These are phyloP conservation scores for Anthrax anthrax DNA, from an alignment of 2,888 invertebrate genomes.

Conservation along the genomic window DNA sequence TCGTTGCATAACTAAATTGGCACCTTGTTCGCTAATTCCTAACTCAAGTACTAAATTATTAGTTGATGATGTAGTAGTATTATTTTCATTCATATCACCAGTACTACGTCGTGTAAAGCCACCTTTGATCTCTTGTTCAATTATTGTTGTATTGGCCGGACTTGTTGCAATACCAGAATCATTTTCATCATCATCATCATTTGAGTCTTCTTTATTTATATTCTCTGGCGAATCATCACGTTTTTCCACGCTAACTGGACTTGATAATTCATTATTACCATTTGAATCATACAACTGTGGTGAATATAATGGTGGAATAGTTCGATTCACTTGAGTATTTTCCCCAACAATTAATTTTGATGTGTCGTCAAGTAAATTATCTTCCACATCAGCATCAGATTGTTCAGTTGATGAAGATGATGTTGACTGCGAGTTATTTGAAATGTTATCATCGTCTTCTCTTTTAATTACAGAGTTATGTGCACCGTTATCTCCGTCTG, in stretches of 20 bases:
- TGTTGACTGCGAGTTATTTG: conserved; percentile 24
- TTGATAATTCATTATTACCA: conserved; percentile 24
- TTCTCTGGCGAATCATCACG: conserved; percentile 42
- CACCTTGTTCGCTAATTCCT: conserved; percentile 29
- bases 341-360: conserved; percentile 18
- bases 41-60: conserved; percentile 23
- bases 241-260: conserved; percentile 34
- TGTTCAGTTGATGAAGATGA: conserved; percentile 45
- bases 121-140: conserved; percentile 5
- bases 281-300: conserved; percentile 21
- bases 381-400: conserved; percentile 70
- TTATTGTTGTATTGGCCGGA: conserved; percentile 23
- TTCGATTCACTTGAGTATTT: conserved; percentile 15
- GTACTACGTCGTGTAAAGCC: conserved; percentile 10
- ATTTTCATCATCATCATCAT: conserved; percentile 38
- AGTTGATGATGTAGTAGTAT: not conserved
- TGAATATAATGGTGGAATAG: conserved; percentile 1
- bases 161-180: conserved; percentile 34
- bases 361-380: conserved; percentile 50
- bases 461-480: conserved; percentile 1
- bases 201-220: conserved; percentile 40
- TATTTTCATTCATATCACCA: conserved; percentile 11
- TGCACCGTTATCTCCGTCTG: conserved; percentile 10
- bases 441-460: conserved; percentile 34
- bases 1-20: conserved; percentile 24